A percentile compares a stretch with the other conserved stretches of the same genome.
Conservation (phyloP, 2,113 vertebrate genomes). For the Numenius arquata region DNA sequence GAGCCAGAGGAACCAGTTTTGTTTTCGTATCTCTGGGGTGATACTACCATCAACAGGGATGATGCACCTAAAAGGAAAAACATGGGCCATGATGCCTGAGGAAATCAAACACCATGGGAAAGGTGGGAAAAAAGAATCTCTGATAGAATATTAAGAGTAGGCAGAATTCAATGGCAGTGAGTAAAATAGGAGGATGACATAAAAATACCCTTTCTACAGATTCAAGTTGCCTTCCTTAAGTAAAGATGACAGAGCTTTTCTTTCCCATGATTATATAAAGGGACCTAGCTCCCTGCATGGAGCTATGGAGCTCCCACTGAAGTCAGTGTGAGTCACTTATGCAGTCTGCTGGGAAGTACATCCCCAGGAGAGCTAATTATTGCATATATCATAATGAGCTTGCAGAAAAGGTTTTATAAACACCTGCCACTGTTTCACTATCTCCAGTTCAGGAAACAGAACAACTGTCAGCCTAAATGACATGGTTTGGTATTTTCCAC, state of each 20-base stretch:
- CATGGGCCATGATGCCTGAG: not conserved
- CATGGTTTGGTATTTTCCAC: not conserved
- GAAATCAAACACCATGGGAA: not conserved
- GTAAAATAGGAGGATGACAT: not conserved
- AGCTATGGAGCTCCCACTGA: not conserved
- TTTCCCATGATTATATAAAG: not conserved
- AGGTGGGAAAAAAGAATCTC: not conserved
- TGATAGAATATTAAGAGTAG: not conserved
- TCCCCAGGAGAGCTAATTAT: conserved; percentile 46
- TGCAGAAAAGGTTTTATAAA: conserved; percentile 30
- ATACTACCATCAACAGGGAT: not conserved
- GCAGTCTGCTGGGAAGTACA: not conserved
- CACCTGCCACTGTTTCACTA: conserved; percentile 19
- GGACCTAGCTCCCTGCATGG: not conserved
- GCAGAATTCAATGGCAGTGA: not conserved
- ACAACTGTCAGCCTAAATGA: not conserved
- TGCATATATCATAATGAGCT: not conserved
- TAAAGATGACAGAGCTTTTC: not conserved
- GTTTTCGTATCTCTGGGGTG: not conserved
- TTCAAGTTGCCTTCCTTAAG: not conserved
- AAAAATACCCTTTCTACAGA: conserved; percentile 2
- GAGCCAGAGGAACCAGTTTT: not conserved
- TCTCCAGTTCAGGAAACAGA: conserved; percentile 6
- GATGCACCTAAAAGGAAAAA: not conserved
- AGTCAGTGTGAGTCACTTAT: conserved; percentile 4